Evolutionary conservation across 2,113 vertebrate genomes (phyloP), one percentile per base, ranked within the genome.

Genomic region (Puffinus mauretanicus): DNA sequence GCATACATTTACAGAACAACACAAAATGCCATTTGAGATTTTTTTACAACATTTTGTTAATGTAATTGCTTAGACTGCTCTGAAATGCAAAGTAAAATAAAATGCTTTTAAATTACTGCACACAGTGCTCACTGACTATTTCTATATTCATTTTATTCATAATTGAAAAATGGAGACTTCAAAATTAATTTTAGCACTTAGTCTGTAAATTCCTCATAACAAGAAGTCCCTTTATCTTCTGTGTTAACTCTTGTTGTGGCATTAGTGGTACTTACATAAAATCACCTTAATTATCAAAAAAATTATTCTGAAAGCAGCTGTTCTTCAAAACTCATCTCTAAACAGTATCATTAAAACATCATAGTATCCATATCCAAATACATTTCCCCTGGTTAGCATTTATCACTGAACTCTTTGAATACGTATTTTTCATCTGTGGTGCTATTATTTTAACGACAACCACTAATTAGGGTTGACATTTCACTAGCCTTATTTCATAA

Each of bases 391-490:
- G 38, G 14, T 75, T 86, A 75, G 7, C 52, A 67, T 84, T 95
- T 94, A 60, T 92, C 51, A 67, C 32, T 52, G 67, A 95, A 66
- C 20, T 66, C n/a, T 82, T 87, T 47, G 79, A 92, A 86, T 67
- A 60, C 0, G 1, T 54, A 36, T 91, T 92, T 90, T 94, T 92
- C 32, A 64, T 78, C 55, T 40, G 8, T 47, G 61, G 13, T 52
- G 65, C 20, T 67, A 66, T 71, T 88, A 70, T 95, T 95, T 92
- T 81, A 91, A 94, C 6, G 62, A 73, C 86, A 90, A 9, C 40
- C 40, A 16, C 55, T 90, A 81, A 92, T 93, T 95, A 90, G 6
- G 13, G 36, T n/a, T 94, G 67, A 85, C 66, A 80, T 91, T 95
- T 85, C 66, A 49, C 49, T 57, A 89, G 25, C 29, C 44, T 79